Base-by-base conservation (phyloP, 2,888 invertebrate genomes). In the Caradrina clavipalpis region DNA sequence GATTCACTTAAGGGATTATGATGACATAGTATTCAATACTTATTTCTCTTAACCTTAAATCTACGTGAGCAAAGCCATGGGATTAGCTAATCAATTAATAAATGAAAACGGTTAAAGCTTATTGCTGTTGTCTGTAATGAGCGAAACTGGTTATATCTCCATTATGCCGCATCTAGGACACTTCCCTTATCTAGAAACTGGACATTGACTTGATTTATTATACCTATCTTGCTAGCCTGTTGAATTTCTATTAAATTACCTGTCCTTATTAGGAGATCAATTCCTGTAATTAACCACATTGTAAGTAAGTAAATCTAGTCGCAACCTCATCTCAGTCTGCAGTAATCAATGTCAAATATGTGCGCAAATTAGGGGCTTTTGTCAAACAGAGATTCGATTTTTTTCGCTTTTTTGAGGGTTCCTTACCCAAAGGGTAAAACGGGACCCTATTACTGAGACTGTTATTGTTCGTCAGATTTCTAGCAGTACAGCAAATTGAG, bases 141-240 rank as follows among this genome's bases (percentile, higher is more conserved):
- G 69, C 70, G 66, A 80, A 89, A 90, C 91, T 82, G 83, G 89
- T 91, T 88, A 80, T 77, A 82, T 84, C 77, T 78, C 50, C 76
- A 63, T 66, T 65, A 79, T 80, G 68, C 67, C 59, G 73, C 76
- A 84, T 83, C 75, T 88, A 80, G 86, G 78, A 73, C 85, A 82
- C 50, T 76, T 78, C 64, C 85, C 82, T 84, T 87, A 78, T 81
- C 66, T 67, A 81, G 82, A 76, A 83, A 82, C 62, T 74, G 61
- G 69, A 71, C 49, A 54, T 57, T 60, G 69, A 73, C 58, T 51
- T 74, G 69, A 76, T 81, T 73, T 79, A 70, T 76, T 56, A 55
- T 31, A 53, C 22, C 22, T 49, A 10, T 68, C n/a, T 19, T 50
- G 45, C 15, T 17, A 42, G 42, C 42, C 42, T 45, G 45, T 45